These are phyloP conservation scores for Lampris incognitus DNA, from an alignment of 2,113 vertebrate species.

Conservation along the genomic window DNA sequence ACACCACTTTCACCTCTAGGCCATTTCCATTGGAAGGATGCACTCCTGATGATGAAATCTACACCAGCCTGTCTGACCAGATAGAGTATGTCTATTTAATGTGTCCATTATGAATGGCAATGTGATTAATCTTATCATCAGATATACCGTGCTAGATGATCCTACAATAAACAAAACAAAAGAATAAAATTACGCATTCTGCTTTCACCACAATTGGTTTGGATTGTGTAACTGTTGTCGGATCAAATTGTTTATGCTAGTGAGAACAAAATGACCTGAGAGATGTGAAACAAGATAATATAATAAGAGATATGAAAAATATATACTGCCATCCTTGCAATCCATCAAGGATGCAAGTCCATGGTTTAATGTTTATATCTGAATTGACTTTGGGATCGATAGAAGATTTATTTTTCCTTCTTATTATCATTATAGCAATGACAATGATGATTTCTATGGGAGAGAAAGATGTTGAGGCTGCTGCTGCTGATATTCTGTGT, in stretches of 20 bases:
- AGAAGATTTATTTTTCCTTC: background rate
- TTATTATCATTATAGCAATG: background rate
- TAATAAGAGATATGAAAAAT: too few species aligned
- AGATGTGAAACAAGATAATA: too few species aligned
- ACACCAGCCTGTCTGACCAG: slow-evolving; percentile 91
- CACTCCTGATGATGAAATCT: slow-evolving; percentile 89
- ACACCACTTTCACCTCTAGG: slow-evolving; percentile 63
- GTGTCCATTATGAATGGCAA: background rate
- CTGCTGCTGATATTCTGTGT: background rate
- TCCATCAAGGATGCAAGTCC: too few species aligned
- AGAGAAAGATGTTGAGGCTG: background rate
- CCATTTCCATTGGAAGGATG: slow-evolving; percentile 88
- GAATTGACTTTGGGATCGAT: too few species aligned
- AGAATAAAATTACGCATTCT: too few species aligned
- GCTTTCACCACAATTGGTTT: too few species aligned
- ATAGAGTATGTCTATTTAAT: slow-evolving; percentile 87
- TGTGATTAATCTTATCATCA: background rate
- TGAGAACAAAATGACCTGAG: too few species aligned
- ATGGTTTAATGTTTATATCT: too few species aligned
- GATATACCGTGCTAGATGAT: background rate
- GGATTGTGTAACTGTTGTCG: too few species aligned
- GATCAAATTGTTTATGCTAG: too few species aligned
- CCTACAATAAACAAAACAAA: too few species aligned
- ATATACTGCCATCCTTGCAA: too few species aligned
- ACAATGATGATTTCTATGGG: background rate